Conservation (phyloP, 2,888 invertebrate species). For the Rhamphomyia laevipes region DNA sequence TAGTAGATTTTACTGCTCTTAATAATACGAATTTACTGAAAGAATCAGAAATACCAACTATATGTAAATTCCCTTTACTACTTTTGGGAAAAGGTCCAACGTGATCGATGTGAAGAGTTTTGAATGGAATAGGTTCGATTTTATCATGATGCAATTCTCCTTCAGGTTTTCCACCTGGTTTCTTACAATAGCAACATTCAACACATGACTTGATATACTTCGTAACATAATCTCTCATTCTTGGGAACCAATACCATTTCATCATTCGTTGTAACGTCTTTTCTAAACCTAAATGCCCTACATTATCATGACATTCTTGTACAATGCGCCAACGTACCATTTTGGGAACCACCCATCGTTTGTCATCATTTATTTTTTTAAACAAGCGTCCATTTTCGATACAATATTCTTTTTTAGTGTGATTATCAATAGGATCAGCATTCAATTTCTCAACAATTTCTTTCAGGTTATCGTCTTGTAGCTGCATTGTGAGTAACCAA, state of each 20-base stretch:
- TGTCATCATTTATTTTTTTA: conserved; percentile 4
- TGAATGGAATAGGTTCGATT: conserved; percentile 12
- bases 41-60: conserved; percentile 12
- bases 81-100: conserved; percentile 14
- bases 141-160: conserved; percentile 10
- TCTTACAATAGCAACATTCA: conserved; percentile 15
- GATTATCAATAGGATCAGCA: neutral
- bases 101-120: conserved; percentile 15
- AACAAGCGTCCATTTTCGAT: conserved; percentile 12
- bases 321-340: conserved; percentile 14
- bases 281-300: conserved; percentile 15
- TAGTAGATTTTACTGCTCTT: too few species aligned
- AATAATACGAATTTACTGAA: too few species aligned
- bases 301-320: conserved; percentile 16
- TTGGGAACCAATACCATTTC: conserved; percentile 17
- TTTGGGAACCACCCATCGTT: conserved; percentile 14
- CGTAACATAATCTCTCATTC: conserved; percentile 14
- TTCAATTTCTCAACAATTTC: neutral
- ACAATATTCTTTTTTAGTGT: too few species aligned
- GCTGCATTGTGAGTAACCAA: neutral
- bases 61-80: conserved; percentile 6
- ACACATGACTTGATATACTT: conserved; percentile 13
- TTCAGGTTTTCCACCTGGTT: conserved; percentile 10
- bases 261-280: conserved; percentile 15
- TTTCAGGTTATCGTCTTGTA: neutral